Conservation (phyloP, 1,140 invertebrate genomes). For the Anthonomus grandis region DNA sequence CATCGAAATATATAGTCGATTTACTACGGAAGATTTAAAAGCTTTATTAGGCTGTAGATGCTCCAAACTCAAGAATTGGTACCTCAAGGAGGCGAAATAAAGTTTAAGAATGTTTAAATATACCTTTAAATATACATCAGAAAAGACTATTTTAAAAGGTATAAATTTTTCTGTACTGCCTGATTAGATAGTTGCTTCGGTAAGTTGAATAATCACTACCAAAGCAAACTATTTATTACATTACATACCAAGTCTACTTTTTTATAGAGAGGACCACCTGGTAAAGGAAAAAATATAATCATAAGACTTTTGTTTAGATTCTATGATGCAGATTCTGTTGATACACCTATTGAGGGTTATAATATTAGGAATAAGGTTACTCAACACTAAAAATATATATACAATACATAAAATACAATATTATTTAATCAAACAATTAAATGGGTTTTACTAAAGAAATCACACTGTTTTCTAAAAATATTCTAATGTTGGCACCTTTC, state of each 20-base stretch:
- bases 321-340: slow-evolving; percentile 86
- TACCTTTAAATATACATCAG: slow-evolving; percentile 83
- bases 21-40: slow-evolving; percentile 80
- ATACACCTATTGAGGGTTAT: slow-evolving; percentile 82
- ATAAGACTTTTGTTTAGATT: slow-evolving; percentile 91
- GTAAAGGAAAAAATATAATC: slow-evolving; percentile 93
- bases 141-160: slow-evolving; percentile 77
- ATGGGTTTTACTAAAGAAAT: slow-evolving; percentile 45
- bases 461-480: neutral
- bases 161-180: slow-evolving; percentile 80
- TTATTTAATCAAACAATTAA: slow-evolving; percentile 93
- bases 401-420: slow-evolving; percentile 96
- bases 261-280: slow-evolving; percentile 85
- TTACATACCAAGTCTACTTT: too few relatives aligned
- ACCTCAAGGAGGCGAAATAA: slow-evolving; percentile 72
- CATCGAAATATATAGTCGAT: slow-evolving; percentile 99
- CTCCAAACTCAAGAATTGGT: slow-evolving; percentile 68
- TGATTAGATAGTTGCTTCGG: slow-evolving; percentile 91
- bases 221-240: neutral
- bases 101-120: slow-evolving; percentile 89
- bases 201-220: slow-evolving; percentile 49
- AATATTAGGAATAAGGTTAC: slow-evolving; percentile 73
- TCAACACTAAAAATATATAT: slow-evolving; percentile 77
- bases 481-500: too few relatives aligned
- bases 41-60: slow-evolving; percentile 86